Conservation (phyloP, 1,140 invertebrate species). For the Aplysia californica region DNA sequence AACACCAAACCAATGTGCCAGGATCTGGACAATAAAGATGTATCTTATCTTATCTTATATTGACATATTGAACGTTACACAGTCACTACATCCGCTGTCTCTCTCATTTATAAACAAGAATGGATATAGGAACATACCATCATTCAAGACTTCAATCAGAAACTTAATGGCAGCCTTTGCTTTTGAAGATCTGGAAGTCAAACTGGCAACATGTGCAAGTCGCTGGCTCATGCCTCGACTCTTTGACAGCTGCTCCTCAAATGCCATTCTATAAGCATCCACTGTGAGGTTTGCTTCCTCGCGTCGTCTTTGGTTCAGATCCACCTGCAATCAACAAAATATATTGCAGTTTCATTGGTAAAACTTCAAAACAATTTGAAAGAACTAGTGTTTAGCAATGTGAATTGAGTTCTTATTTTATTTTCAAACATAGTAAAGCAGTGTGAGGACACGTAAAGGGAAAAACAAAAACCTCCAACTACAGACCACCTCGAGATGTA, state of each 20-base stretch:
- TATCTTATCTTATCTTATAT: neutral
- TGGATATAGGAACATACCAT: constrained; percentile 37
- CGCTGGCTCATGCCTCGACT: constrained; percentile 46
- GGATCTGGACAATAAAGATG: neutral
- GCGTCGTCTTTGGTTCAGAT: constrained; percentile 41
- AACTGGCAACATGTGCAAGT: constrained; percentile 44
- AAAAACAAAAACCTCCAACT: neutral
- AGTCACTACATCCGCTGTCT: neutral
- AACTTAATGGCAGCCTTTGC: constrained; percentile 51
- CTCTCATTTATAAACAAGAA: neutral
- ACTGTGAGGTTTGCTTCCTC: constrained; percentile 57
- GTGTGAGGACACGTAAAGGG: neutral
- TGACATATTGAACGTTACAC: neutral
- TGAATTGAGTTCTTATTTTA: neutral
- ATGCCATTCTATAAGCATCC: constrained; percentile 60
- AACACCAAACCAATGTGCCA: neutral
- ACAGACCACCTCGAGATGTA: too few relatives aligned
- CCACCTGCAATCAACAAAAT: constrained; percentile 46
- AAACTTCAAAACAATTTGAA: neutral
- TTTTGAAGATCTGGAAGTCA: constrained; percentile 38
- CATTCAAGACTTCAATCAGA: constrained; percentile 49
- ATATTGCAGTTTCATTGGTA: neutral
- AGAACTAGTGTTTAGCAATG: neutral
- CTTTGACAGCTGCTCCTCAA: constrained; percentile 61
- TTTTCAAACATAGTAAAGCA: neutral